phyloP scores from a whole-genome alignment of 2,888 invertebrate species.

The Luperina testacea region DNA sequence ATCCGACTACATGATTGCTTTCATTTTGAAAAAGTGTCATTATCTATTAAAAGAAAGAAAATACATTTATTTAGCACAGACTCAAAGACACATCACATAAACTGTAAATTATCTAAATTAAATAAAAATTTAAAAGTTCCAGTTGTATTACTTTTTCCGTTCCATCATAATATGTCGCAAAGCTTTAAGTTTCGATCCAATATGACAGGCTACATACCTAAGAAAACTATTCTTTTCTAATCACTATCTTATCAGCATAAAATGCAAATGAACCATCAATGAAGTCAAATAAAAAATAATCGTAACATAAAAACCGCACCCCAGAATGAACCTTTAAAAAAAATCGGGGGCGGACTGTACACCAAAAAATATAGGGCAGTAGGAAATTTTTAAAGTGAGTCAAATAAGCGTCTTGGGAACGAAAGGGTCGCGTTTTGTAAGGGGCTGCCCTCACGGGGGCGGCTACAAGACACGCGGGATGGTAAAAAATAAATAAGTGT shows the following conservation, averaged over 20 bases:
- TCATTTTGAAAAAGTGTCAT: not conserved
- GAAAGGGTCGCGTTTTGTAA: constrained; percentile 76
- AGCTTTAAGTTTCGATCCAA: not conserved
- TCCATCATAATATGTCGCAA: too few relatives aligned
- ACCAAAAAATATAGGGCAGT: constrained; percentile 75
- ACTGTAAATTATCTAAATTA: too few relatives aligned
- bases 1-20: not conserved
- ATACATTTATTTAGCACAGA: too few relatives aligned
- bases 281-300: constrained; percentile 34
- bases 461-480: constrained; percentile 62
- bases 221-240: not conserved
- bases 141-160: not conserved
- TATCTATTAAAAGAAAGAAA: too few relatives aligned
- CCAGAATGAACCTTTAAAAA: constrained; percentile 39
- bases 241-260: constrained; percentile 25
- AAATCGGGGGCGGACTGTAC: constrained; percentile 57
- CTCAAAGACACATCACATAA: too few relatives aligned
- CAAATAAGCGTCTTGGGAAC: constrained; percentile 80
- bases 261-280: constrained; percentile 28
- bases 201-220: not conserved
- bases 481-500: not conserved
- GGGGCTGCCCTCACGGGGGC: constrained; percentile 62
- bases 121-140: too few relatives aligned
- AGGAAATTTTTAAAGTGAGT: constrained; percentile 81
- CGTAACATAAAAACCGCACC: constrained; percentile 30